Evolutionary conservation across 2,888 invertebrate species (phyloP).

Genomic region (Drosophila buzzatii): DNA sequence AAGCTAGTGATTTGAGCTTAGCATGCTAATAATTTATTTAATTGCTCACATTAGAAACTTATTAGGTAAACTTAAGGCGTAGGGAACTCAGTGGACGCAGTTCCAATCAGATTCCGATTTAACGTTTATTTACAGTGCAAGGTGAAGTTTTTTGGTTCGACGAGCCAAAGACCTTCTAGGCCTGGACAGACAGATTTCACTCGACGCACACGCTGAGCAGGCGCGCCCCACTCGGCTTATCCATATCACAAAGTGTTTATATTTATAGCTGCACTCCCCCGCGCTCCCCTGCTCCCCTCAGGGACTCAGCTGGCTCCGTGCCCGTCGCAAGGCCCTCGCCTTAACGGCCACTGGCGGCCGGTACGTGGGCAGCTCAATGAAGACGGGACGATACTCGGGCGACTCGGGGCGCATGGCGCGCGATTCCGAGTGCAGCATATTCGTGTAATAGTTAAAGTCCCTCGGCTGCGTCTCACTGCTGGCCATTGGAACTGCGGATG

Average conservation of each 20-base stretch:
- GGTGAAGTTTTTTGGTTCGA: slow-evolving; percentile 33
- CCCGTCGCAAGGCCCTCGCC: slow-evolving; percentile 25
- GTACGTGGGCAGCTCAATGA: slow-evolving; percentile 88
- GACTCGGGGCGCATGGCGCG: slow-evolving; percentile 79
- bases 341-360: slow-evolving; percentile 82
- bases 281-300: slow-evolving; percentile 7
- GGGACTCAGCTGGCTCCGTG: slow-evolving; percentile 34
- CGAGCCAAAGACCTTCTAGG: background rate
- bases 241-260: slow-evolving; percentile 73
- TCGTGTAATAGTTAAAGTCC: slow-evolving; percentile 82
- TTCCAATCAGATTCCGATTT: slow-evolving; percentile 45
- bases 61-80: slow-evolving; percentile 38
- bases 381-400: slow-evolving; percentile 82
- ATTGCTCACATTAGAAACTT: slow-evolving; percentile 61
- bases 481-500: background rate
- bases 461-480: slow-evolving; percentile 16
- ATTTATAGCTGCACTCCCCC: slow-evolving; percentile 35
- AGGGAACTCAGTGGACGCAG: slow-evolving; percentile 41
- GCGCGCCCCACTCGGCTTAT: slow-evolving; percentile 39
- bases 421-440: slow-evolving; percentile 72
- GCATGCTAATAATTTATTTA: slow-evolving; percentile 52
- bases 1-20: slow-evolving; percentile 22
- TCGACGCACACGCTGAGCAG: slow-evolving; percentile 21
- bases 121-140: slow-evolving; percentile 65
- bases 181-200: slow-evolving; percentile 18